phyloP scores from a whole-genome alignment of 2,888 invertebrate species.

The Melipona bicolor region DNA sequence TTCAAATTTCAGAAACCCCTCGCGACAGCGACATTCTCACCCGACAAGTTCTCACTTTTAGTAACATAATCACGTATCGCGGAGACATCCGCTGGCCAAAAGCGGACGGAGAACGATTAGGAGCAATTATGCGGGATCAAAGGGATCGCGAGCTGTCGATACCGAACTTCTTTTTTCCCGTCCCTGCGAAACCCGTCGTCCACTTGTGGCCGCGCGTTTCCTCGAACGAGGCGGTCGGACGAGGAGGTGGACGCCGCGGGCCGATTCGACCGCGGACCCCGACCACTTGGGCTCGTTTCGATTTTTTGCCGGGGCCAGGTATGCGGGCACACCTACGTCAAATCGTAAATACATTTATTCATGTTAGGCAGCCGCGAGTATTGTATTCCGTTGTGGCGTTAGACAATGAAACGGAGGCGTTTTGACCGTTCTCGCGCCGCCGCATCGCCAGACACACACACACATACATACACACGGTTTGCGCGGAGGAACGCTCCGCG shows the following conservation, averaged over 20 bases:
- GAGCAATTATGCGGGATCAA: constrained; percentile 56
- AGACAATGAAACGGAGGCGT: constrained; percentile 83
- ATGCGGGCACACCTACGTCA: constrained; percentile 80
- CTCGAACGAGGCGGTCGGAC: constrained; percentile 47
- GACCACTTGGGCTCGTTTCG: constrained; percentile 66
- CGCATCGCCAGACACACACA: constrained; percentile 38
- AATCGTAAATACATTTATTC: constrained; percentile 83
- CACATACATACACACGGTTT: not conserved
- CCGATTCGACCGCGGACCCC: constrained; percentile 65
- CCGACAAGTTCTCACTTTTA: not conserved
- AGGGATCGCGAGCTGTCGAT: constrained; percentile 57
- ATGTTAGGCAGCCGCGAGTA: constrained; percentile 81
- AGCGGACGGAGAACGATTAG: constrained; percentile 44
- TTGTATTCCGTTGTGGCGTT: constrained; percentile 80
- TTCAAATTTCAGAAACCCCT: not conserved
- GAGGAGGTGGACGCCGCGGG: constrained; percentile 39
- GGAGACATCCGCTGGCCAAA: not conserved
- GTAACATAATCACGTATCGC: not conserved
- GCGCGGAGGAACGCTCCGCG: constrained; percentile 33
- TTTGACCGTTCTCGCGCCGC: constrained; percentile 72
- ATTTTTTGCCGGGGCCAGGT: constrained; percentile 70
- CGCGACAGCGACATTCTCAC: not conserved
- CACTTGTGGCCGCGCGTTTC: constrained; percentile 64
- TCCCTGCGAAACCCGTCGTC: constrained; percentile 66
- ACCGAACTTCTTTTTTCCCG: constrained; percentile 41